Evolutionary conservation across 2,888 invertebrate species (phyloP), one percentile per base, ranked within the genome.

Genomic region (Drosophila ochracea): DNA sequence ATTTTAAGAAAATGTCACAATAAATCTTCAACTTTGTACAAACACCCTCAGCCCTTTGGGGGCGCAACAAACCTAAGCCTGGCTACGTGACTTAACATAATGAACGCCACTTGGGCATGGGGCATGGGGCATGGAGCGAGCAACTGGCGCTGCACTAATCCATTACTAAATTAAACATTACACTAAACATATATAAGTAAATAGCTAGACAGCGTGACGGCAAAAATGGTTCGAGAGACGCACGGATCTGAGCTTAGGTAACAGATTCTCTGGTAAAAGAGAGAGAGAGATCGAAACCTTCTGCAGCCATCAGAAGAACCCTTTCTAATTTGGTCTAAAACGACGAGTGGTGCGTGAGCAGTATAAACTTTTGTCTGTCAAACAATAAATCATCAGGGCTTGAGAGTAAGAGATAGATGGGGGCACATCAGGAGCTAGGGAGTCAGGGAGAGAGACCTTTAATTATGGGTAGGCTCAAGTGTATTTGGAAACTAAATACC

Each of bases 141-240:
- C 59, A 77, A 53, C 68, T 69, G 80, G 64, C 73, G 52, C 67
- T 74, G 47, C 69, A 73, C 91, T 92, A 92, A 92, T 92, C 91
- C 92, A 92, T 92, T 92, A 92, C 92, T 91, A 92, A 92, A 92
- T 92, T 92, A 92, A 92, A 92, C 92, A 91, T 86, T 77, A 77
- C 83, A 84, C 85, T 88, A 87, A 88, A 89, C 85, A 84, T 77
- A 89, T 85, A 86, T 79, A 89, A 86, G 85, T 87, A 84, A 88
- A 89, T 88, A 89, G 85, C 90, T 83, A 80, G 88, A 85, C 87
- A 70, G 83, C 81, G 87, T 84, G 84, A 84, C 90, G 91, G 89
- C 81, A 91, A 31, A 0, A 90, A 84, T 82, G 84, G 77, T 80
- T 76, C 80, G 54, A 65, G 61, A 52, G 76, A 68, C 53, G 53